Evolutionary conservation across 2,888 invertebrate genomes (phyloP).

Genomic region (Dilophus febrilis): DNA sequence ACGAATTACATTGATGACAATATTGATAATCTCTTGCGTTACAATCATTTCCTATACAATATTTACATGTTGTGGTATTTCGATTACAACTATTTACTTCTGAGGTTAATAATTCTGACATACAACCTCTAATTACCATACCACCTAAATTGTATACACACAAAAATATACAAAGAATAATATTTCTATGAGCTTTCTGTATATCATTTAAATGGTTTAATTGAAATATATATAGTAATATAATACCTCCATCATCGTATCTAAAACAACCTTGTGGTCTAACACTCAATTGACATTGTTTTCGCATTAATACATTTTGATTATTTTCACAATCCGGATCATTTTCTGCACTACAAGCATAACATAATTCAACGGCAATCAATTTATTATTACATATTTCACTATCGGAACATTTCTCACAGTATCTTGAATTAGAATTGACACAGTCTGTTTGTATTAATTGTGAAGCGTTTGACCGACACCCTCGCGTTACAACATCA

Average conservation of each 20-base stretch:
- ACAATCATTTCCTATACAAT: conserved; percentile 1
- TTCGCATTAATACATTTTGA: background rate
- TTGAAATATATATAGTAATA: background rate
- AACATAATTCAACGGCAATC: background rate
- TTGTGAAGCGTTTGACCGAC: background rate
- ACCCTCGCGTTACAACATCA: background rate
- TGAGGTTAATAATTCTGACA: background rate
- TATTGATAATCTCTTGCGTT: background rate
- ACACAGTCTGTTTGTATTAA: background rate
- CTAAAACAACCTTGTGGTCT: background rate
- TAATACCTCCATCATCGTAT: background rate
- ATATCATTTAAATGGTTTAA: background rate
- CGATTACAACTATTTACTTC: background rate
- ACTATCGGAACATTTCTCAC: background rate
- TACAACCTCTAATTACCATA: background rate
- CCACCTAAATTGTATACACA: too few relatives aligned
- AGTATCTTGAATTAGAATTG: background rate
- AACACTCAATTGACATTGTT: background rate
- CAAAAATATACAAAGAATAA: too few relatives aligned
- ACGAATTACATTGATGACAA: background rate
- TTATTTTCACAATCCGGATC: background rate
- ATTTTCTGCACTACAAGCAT: background rate
- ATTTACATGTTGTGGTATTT: background rate
- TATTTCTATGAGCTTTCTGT: too few relatives aligned
- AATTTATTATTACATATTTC: background rate